Base-by-base conservation (phyloP, 2,888 invertebrate species). In the Rhogogaster chlorosoma region DNA sequence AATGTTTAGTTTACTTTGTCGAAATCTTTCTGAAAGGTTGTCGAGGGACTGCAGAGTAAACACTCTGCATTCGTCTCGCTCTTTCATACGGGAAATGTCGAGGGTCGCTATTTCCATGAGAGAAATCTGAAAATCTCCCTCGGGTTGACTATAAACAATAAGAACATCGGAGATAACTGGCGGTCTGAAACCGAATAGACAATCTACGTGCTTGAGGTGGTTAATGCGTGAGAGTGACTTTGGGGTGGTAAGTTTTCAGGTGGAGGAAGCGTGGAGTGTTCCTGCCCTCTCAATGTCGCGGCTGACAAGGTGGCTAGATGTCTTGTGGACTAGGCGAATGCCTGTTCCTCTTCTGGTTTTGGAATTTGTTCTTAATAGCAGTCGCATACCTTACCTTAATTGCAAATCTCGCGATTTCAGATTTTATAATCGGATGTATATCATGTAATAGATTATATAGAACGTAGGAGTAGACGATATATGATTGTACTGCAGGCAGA, bases 221-320 rank as follows among this genome's bases (percentile, higher is more conserved):
- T 71, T 71, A 38, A 42, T 61, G 26, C 22, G 36, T 15, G 38
- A 77, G 32, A 53, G 77, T 77, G 77, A 77, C 32, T 77, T 77
- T 18, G 49, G 49, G 53, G 77, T 77, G 45, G 32, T 53, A 77
- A 77, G 29, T 77, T 77, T 77, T 77, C 77, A 77, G 77, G 32
- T 77, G 77, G 29, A 15, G 10, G 38, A 38, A 73, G 18, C 45
- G n/a, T 53, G 32, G 77, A 77, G 49, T 77, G 29, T 29, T 22
- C 26, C 77, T 29, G 42, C 42, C 71, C 71, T 38, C 26, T 73
- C 42, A 73, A 73, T 42, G 22, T 22, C 10, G 5, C 9, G 22
- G 38, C 22, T 73, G 71, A 73, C 38, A 32, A 32, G 32, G 29
- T 32, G 32, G 32, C 67, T 32, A 7, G 26, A 64, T 67, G 6